phyloP scores from a whole-genome alignment of 30 jellyfish, hydroid and myxozoan species.

The Turritopsis dohrnii region DNA sequence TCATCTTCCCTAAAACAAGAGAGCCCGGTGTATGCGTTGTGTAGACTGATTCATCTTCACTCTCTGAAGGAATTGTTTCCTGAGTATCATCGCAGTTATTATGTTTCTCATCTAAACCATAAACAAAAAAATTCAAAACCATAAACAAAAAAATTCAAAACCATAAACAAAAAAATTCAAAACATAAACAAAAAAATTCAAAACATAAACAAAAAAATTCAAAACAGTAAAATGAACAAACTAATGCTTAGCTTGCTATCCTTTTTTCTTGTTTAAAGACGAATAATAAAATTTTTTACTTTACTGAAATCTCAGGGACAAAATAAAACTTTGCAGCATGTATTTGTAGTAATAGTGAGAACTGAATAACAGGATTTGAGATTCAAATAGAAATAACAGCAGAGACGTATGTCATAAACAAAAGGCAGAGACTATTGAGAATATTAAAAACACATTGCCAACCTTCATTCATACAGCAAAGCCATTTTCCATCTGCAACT shows the following conservation, averaged over 20 bases:
- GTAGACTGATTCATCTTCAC: constrained; percentile 53
- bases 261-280: too few species aligned
- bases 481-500: constrained; percentile 50
- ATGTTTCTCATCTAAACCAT: constrained; percentile 42
- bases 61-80: constrained; percentile 51
- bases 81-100: constrained; percentile 78
- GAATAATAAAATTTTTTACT: too few species aligned
- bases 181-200: not conserved
- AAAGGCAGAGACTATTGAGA: not conserved
- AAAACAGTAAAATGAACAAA: too few species aligned
- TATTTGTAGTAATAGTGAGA: not conserved
- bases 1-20: constrained; percentile 73
- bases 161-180: not conserved
- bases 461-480: constrained; percentile 82
- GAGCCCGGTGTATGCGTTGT: constrained; percentile 54
- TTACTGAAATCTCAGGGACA: too few species aligned
- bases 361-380: not conserved
- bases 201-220: too few species aligned
- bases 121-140: not conserved
- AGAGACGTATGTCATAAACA: not conserved
- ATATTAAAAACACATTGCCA: not conserved
- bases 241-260: too few species aligned
- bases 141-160: not conserved
- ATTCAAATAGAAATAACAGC: not conserved
- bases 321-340: not conserved